These are phyloP conservation scores for Spinibarbus caldwelli DNA, from an alignment of 2,797 vertebrate species.

Conservation along the genomic window DNA sequence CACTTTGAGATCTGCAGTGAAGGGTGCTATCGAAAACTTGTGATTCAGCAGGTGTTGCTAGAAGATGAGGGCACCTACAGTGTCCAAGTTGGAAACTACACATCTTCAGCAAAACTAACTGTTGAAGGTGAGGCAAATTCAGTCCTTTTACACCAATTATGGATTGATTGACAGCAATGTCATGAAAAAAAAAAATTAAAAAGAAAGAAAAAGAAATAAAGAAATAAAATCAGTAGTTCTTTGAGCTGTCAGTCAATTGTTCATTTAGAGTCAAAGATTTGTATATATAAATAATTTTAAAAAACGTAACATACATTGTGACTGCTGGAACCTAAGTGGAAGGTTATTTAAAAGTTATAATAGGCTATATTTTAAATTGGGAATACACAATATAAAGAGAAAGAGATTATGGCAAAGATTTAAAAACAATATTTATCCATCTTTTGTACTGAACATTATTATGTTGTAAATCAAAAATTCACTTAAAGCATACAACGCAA, in stretches of 20 bases:
- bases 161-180: background rate
- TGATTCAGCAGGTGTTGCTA: conserved; percentile 86
- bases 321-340: no score
- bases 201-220: background rate
- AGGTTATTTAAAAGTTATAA: no score
- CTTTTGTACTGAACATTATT: background rate
- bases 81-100: conserved; percentile 87
- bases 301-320: no score
- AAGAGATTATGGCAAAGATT: background rate
- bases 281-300: no score
- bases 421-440: background rate
- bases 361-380: no score
- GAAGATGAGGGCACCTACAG: conserved; percentile 91
- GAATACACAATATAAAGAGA: background rate
- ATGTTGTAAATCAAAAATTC: background rate
- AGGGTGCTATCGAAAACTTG: conserved; percentile 90
- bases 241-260: no score
- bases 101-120: conserved; percentile 85
- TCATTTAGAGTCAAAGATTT: no score
- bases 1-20: conserved; percentile 96
- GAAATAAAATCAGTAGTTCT: background rate
- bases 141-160: background rate
- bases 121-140: conserved; percentile 86
- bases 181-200: fast-evolving
- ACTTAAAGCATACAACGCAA: no score